Conservation (phyloP, 2,797 vertebrate species). For the Rousettus madagascariensis region DNA sequence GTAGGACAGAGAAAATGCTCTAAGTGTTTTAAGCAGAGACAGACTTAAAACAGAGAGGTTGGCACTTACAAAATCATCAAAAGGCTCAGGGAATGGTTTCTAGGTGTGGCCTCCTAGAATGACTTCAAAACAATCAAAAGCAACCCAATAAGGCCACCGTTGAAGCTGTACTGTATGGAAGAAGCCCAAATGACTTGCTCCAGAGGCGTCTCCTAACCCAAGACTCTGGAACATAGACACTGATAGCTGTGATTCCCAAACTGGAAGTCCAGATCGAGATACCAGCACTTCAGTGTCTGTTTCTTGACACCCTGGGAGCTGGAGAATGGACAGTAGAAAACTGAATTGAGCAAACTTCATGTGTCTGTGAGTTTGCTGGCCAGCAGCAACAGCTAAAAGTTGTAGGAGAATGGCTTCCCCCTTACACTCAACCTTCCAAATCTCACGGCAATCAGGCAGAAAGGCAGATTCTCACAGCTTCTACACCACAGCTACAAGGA, state of each 20-base stretch:
- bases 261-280: not conserved
- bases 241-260: not conserved
- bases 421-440: not conserved
- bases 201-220: not conserved
- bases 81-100: not conserved
- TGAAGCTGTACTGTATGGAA: not conserved
- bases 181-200: not conserved
- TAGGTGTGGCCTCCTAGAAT: not conserved
- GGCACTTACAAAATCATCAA: not conserved
- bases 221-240: not conserved
- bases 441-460: not conserved
- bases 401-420: not conserved
- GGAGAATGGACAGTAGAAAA: not conserved
- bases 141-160: not conserved
- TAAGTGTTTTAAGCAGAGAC: not conserved
- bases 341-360: not conserved
- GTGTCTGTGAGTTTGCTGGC: not conserved
- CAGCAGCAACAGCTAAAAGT: not conserved
- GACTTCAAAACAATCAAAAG: not conserved
- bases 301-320: not conserved
- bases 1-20: not conserved
- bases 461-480: not conserved
- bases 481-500: not conserved
- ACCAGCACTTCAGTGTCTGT: not conserved
- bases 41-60: not conserved